Evolutionary conservation across 1,140 invertebrate genomes (phyloP).

Genomic region (Chrysomallon squamiferum): DNA sequence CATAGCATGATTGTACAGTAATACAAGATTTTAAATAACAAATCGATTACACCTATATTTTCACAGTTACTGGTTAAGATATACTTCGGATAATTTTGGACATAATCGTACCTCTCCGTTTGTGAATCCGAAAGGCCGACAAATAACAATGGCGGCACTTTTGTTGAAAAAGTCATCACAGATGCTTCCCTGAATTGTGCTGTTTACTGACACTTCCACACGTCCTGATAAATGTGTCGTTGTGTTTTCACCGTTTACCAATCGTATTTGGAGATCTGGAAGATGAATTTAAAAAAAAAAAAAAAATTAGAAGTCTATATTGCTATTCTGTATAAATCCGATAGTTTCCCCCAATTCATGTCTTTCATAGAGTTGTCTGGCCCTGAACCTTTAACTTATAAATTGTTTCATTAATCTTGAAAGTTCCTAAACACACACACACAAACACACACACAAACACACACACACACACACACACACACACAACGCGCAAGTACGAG

Average conservation of each 20-base stretch:
- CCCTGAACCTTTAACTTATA: background rate
- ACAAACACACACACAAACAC: background rate
- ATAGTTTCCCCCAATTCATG: background rate
- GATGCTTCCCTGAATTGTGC: slow-evolving; percentile 11
- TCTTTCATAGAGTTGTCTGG: background rate
- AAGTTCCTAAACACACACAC: background rate
- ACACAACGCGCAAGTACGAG: too few species aligned
- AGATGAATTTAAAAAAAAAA: too few species aligned
- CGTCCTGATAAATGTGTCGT: slow-evolving; percentile 5
- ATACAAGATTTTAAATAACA: too few species aligned
- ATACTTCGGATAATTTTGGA: too few species aligned
- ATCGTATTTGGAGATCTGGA: background rate
- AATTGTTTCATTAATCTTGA: background rate
- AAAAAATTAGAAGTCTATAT: background rate
- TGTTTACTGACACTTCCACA: slow-evolving; percentile 13
- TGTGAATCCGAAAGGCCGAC: slow-evolving; percentile 70
- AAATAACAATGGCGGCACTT: slow-evolving; percentile 73
- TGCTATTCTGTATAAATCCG: background rate
- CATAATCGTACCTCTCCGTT: slow-evolving; percentile 10
- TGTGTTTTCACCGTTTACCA: background rate
- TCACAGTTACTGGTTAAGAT: too few species aligned
- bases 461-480: too few species aligned
- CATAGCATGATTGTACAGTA: too few species aligned
- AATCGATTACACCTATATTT: too few species aligned
- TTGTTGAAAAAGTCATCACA: slow-evolving; percentile 71